Evolutionary conservation across 2,113 vertebrate species (phyloP).

Genomic region (Coryphaenoides rupestris): DNA sequence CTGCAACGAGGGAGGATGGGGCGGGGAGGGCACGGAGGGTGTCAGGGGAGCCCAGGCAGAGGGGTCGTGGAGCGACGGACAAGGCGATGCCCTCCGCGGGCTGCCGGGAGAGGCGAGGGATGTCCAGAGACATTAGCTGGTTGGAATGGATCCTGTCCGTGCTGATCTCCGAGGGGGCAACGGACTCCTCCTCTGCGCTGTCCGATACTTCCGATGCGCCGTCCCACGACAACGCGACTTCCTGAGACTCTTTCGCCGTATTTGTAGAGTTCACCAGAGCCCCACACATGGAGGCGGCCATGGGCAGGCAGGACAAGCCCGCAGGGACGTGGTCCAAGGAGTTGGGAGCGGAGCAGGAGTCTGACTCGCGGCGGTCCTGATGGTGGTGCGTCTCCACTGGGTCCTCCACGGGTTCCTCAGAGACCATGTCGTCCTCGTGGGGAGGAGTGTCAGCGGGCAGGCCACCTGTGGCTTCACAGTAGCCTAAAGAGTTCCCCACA

Average conservation of each 20-base stretch:
- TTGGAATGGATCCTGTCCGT: slow-evolving; percentile 4
- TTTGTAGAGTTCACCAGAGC: slow-evolving; percentile 61
- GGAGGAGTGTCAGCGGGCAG: background rate
- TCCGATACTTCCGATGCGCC: slow-evolving; percentile 42
- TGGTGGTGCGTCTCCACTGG: background rate
- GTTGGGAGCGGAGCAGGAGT: slow-evolving; percentile 10
- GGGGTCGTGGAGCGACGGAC: slow-evolving; percentile 40
- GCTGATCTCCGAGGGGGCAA: slow-evolving; percentile 20
- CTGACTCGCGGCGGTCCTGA: slow-evolving; percentile 1
- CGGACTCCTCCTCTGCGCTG: slow-evolving; percentile 37
- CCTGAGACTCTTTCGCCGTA: slow-evolving; percentile 33
- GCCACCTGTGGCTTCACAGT: slow-evolving; percentile 2
- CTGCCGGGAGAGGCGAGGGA: slow-evolving; percentile 16
- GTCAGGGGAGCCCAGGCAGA: background rate
- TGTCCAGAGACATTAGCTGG: background rate
- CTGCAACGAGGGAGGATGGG: background rate
- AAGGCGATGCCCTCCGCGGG: slow-evolving; percentile 33
- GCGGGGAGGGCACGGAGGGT: slow-evolving; percentile 18
- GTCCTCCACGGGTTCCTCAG: slow-evolving; percentile 10
- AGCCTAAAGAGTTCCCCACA: slow-evolving; percentile 14
- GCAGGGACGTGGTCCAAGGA: slow-evolving; percentile 47
- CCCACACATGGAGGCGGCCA: slow-evolving; percentile 74
- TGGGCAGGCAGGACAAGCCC: slow-evolving; percentile 71
- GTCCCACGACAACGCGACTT: slow-evolving; percentile 33
- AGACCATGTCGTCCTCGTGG: slow-evolving; percentile 1